Conservation (phyloP, 1,140 invertebrate genomes). For the Diuraphis noxia region DNA sequence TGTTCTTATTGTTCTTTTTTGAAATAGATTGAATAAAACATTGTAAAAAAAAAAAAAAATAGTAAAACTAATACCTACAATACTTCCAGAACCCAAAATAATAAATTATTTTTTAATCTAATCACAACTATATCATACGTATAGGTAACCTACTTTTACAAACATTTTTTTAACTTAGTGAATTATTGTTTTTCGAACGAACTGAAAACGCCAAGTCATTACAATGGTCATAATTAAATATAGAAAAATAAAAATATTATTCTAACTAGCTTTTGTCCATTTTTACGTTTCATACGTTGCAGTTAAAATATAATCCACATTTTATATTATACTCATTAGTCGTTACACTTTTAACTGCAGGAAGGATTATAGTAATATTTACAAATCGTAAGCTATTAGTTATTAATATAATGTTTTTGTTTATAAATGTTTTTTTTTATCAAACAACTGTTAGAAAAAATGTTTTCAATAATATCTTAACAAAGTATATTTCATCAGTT, state of each 20-base stretch:
- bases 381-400: neutral
- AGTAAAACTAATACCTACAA: neutral
- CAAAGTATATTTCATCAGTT: neutral
- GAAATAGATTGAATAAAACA: no score
- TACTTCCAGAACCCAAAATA: neutral
- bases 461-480: neutral
- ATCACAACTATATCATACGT: neutral
- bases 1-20: no score
- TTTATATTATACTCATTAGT: neutral
- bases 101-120: neutral
- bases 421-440: neutral
- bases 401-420: neutral
- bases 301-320: neutral
- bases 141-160: neutral
- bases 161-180: neutral
- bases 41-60: no score
- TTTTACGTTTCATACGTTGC: no score
- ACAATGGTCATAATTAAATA: neutral
- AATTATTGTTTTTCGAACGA: neutral
- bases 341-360: neutral
- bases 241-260: neutral
- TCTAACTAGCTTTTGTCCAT: neutral
- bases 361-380: neutral
- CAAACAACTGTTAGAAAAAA: neutral
- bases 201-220: neutral